phyloP scores from a whole-genome alignment of 2,888 invertebrate species.

The Hemaris fuciformis region DNA sequence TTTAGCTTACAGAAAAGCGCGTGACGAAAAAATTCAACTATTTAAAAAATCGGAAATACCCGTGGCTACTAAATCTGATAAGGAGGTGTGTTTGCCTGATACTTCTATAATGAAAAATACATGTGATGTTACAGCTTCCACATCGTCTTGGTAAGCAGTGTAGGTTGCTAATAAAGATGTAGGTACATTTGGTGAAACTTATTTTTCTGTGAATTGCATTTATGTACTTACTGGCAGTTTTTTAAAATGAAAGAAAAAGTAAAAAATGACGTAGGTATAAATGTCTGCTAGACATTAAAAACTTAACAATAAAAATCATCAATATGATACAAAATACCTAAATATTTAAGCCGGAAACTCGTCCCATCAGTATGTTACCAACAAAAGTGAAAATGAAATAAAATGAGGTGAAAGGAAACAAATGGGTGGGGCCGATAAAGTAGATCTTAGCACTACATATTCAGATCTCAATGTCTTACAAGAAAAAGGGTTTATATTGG shows the following conservation, averaged over 20 bases:
- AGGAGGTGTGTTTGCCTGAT: slow-evolving; percentile 38
- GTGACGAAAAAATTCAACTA: slow-evolving; percentile 52
- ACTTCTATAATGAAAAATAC: slow-evolving; percentile 47
- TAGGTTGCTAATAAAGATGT: neutral
- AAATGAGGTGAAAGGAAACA: slow-evolving; percentile 34
- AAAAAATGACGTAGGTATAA: neutral
- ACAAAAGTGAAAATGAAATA: slow-evolving; percentile 66
- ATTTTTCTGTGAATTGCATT: neutral
- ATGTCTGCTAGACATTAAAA: neutral
- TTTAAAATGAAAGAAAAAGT: neutral
- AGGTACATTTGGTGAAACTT: neutral
- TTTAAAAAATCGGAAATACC: slow-evolving; percentile 39
- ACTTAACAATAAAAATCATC: slow-evolving; percentile 14
- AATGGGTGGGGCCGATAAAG: slow-evolving; percentile 57
- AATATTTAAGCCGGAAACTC: slow-evolving; percentile 22
- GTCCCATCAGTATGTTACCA: slow-evolving; percentile 52
- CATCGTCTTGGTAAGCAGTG: slow-evolving; percentile 46
- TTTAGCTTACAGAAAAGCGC: slow-evolving; percentile 62
- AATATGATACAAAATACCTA: slow-evolving; percentile 18
- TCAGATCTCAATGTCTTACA: slow-evolving; percentile 64
- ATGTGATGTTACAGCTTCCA: slow-evolving; percentile 41
- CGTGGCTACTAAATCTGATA: slow-evolving; percentile 30
- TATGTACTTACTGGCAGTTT: neutral
- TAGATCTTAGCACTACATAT: slow-evolving; percentile 56
- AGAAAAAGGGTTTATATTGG: slow-evolving; percentile 82